These are phyloP conservation scores for Melanogrammus aeglefinus DNA, from an alignment of 2,797 vertebrate species.

Conservation along the genomic window DNA sequence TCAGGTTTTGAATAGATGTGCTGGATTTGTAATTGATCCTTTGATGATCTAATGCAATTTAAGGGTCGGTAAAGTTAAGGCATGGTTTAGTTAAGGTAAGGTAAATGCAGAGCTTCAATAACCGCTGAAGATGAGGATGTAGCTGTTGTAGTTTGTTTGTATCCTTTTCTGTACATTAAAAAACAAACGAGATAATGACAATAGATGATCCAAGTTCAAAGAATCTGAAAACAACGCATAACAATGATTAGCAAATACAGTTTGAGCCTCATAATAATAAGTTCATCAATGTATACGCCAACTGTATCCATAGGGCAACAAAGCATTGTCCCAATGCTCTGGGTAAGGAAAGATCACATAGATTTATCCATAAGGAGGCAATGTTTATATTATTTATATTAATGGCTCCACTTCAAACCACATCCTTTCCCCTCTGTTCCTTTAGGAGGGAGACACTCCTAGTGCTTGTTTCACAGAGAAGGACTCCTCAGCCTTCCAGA, in stretches of 20 bases:
- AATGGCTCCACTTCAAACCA: slow-evolving; percentile 58
- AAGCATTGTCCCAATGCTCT: not conserved
- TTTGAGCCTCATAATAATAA: not conserved
- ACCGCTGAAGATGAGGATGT: not conserved
- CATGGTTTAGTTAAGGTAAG: too few species aligned
- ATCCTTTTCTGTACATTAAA: not conserved
- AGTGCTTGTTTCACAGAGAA: not conserved
- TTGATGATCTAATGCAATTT: too few species aligned
- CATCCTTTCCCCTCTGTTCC: slow-evolving; percentile 1
- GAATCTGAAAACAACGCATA: not conserved
- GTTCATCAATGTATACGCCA: slow-evolving; percentile 14
- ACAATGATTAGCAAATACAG: not conserved
- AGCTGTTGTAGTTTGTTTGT: not conserved
- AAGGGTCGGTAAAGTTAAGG: too few species aligned
- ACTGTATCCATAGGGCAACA: not conserved
- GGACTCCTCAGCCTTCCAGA: too few species aligned
- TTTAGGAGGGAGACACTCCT: not conserved
- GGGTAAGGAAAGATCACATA: slow-evolving; percentile 12
- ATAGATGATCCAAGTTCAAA: not conserved
- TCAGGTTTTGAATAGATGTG: slow-evolving; percentile 32
- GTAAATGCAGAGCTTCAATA: not conserved
- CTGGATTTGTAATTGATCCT: not conserved
- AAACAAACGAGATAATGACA: not conserved
- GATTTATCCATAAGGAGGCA: not conserved
- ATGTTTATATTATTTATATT: too few species aligned